These are phyloP conservation scores for Drosophila lacertosa DNA, from an alignment of 1,140 invertebrate genomes.

Conservation along the genomic window DNA sequence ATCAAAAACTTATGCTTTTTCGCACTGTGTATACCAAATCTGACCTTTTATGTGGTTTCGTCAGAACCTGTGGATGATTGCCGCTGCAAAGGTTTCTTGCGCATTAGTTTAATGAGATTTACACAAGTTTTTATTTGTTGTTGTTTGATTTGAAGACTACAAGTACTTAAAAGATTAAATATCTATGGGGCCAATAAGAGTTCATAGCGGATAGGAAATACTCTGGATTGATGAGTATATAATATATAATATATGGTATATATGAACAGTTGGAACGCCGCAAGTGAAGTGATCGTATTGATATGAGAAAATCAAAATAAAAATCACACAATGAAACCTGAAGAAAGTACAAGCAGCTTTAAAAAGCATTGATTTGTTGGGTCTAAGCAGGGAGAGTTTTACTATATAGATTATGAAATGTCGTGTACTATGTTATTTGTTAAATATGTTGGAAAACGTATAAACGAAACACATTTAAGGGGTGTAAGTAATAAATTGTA, in stretches of 20 bases:
- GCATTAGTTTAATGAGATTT: constrained; percentile 55
- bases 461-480: constrained; percentile 24
- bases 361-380: neutral
- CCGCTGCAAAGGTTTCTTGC: constrained; percentile 77
- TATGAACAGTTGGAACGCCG: neutral
- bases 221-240: neutral
- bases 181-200: neutral
- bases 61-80: constrained; percentile 75
- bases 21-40: constrained; percentile 60
- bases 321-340: neutral
- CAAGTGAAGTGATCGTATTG: neutral
- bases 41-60: constrained; percentile 81
- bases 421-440: constrained; percentile 1
- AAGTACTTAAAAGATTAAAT: constrained; percentile 1
- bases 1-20: constrained; percentile 10
- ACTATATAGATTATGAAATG: neutral
- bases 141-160: neutral
- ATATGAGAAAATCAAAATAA: constrained; percentile 2
- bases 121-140: constrained; percentile 7
- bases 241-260: too few species aligned
- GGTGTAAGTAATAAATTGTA: too few species aligned
- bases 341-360: neutral
- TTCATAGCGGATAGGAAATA: neutral
- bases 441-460: constrained; percentile 6
- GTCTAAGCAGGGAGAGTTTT: too few species aligned